Base-by-base conservation (phyloP, 1,140 invertebrate species). In the Chrysomallon squamiferum region DNA sequence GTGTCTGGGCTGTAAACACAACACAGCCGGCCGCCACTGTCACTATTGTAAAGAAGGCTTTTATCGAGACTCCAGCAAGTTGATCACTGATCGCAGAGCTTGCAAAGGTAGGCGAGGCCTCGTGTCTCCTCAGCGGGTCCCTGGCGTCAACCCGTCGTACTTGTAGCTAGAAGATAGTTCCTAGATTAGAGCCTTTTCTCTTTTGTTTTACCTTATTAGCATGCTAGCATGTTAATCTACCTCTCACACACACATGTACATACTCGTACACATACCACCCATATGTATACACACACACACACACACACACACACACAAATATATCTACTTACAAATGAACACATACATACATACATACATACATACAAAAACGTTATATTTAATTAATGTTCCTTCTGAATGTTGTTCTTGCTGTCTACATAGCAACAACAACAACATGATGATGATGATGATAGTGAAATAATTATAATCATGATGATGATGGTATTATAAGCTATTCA, bases 31-130 rank as follows among this genome's bases (percentile, higher is more conserved):
- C 20, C 88, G 95, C 45, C 94, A 98, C 86, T 99, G 97, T 87
- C 94, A 99, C 87, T 97, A 96, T 87, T 99, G 97, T 89, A 92
- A 92, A 75, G 95, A 98, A 85, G 97, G 96, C 18, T 99, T 92
- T 88, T 99, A 95, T 89, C 87, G 95, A 65, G 96, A 99, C 86
- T 90, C 92, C 62, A 95, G 92, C 61, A 95, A 94, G 85, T 91
- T 93, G 63, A 94, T 98, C 79, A 93, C 91, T n/a, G 95, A 99
- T 86, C 90, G 95, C 68, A 95, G 95, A 86, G 96, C 95, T 29
- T 99, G 97, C 89, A 97, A 95, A 93, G 93, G 97, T 99, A 88
- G 66, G 73, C 20, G n/a, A 43, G 49, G 30, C 49, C 50, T 20
- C 35, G 35, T 38, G n/a, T n/a, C n/a, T n/a, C n/a, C n/a, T n/a